These are phyloP conservation scores for Chionoecetes opilio DNA, from an alignment of 1,140 invertebrate genomes.

Conservation along the genomic window DNA sequence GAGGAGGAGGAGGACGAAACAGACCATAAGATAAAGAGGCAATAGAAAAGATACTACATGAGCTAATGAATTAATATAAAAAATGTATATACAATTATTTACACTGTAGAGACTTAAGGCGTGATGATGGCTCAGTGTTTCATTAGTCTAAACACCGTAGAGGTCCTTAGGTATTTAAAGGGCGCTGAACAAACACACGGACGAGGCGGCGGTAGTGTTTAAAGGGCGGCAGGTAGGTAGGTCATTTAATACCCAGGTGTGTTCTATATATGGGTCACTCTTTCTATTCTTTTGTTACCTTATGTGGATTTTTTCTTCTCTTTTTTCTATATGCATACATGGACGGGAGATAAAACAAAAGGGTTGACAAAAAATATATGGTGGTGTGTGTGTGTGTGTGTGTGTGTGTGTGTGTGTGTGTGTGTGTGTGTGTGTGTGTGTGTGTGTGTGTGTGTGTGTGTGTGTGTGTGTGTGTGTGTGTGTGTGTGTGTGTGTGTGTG, in stretches of 20 bases:
- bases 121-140: no score
- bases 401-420: constrained; percentile 2
- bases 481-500: constrained; percentile 27
- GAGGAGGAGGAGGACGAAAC: background rate
- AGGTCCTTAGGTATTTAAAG: no score
- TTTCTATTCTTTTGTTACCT: background rate
- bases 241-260: constrained; percentile 9
- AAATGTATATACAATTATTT: no score
- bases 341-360: background rate
- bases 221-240: no score
- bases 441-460: constrained; percentile 27
- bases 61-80: no score
- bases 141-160: no score
- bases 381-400: no score
- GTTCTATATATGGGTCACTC: background rate
- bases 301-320: background rate
- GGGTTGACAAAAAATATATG: background rate
- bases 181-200: no score
- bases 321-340: background rate
- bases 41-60: no score
- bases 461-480: constrained; percentile 27
- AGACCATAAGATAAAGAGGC: no score
- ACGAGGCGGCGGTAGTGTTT: no score
- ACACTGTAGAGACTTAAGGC: no score
- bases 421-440: constrained; percentile 27